phyloP scores from a whole-genome alignment of 2,113 vertebrate species.

The Ochotona curzoniae region DNA sequence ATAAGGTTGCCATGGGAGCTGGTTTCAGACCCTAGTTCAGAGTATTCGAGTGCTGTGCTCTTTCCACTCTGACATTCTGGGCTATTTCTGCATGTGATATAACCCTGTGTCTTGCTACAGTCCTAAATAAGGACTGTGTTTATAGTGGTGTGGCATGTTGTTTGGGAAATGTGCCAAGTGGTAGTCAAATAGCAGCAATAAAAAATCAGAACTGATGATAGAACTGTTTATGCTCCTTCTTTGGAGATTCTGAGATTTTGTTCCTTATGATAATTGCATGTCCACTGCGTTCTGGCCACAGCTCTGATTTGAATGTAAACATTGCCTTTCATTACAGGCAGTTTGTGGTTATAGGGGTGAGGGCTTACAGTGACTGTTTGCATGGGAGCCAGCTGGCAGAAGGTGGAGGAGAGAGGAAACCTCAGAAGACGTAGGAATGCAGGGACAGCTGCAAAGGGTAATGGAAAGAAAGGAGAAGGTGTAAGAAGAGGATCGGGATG shows the following conservation, averaged over 20 bases:
- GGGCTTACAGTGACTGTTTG: conserved; percentile 56
- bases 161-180: conserved; percentile 64
- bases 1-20: background rate
- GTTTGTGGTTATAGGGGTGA: conserved; percentile 54
- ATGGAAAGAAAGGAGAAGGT: background rate
- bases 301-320: conserved; percentile 51
- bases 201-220: conserved; percentile 24
- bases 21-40: conserved; percentile 25
- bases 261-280: background rate
- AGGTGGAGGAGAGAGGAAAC: conserved; percentile 57
- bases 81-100: conserved; percentile 61
- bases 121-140: conserved; percentile 68
- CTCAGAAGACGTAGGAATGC: conserved; percentile 30
- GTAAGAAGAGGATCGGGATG: background rate
- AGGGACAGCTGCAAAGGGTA: conserved; percentile 3
- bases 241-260: conserved; percentile 58
- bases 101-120: conserved; percentile 50
- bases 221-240: conserved; percentile 44
- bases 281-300: conserved; percentile 37
- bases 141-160: conserved; percentile 57
- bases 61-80: conserved; percentile 18
- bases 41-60: conserved; percentile 52
- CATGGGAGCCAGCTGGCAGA: conserved; percentile 60
- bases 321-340: conserved; percentile 50
- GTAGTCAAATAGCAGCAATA: conserved; percentile 57